These are phyloP conservation scores for Cetonia aurata DNA, from an alignment of 2,888 invertebrate species.

Conservation along the genomic window DNA sequence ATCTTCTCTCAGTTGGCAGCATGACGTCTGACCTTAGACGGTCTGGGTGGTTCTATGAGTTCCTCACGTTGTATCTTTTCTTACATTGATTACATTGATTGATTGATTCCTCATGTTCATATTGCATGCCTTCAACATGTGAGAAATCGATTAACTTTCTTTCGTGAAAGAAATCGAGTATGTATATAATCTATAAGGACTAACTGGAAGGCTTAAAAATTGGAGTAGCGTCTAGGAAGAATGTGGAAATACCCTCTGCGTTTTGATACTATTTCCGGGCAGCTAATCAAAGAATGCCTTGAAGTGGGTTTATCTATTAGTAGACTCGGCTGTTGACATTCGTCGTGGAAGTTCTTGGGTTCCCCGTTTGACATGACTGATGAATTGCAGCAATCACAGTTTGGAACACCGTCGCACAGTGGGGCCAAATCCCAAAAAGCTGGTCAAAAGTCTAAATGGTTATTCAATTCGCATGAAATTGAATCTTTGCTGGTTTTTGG, in stretches of 20 bases:
- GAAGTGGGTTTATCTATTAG: conserved; percentile 30
- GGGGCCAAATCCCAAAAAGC: too few species aligned
- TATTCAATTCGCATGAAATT: too few species aligned
- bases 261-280: conserved; percentile 41
- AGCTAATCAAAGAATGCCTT: conserved; percentile 25
- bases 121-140: conserved; percentile 42
- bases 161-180: conserved; percentile 25
- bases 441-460: too few species aligned
- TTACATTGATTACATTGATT: neutral
- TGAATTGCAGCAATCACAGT: too few species aligned
- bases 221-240: conserved; percentile 40
- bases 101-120: conserved; percentile 12
- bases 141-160: too few species aligned
- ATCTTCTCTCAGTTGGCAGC: conserved; percentile 60
- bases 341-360: conserved; percentile 61
- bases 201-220: conserved; percentile 44
- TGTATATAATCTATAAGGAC: neutral
- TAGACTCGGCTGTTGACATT: conserved; percentile 56
- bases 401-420: too few species aligned
- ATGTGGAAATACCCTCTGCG: conserved; percentile 42
- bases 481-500: too few species aligned
- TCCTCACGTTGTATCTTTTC: conserved; percentile 45
- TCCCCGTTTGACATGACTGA: too few species aligned
- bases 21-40: conserved; percentile 56
- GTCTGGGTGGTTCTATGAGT: conserved; percentile 57